Evolutionary conservation across 2,797 vertebrate genomes (phyloP).

Genomic region (Nothura maculosa): DNA sequence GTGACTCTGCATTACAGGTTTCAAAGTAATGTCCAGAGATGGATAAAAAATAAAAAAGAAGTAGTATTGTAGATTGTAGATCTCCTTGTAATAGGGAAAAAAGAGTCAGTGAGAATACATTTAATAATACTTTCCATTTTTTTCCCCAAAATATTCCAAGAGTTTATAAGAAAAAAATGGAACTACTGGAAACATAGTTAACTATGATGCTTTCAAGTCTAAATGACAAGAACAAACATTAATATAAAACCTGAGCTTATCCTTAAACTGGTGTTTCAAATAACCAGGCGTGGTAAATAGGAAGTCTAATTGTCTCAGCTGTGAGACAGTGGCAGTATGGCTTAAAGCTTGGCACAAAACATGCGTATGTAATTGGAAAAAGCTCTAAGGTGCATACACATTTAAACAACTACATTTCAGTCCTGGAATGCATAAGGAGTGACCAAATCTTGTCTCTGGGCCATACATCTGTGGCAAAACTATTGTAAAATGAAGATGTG

Average conservation of each 20-base stretch:
- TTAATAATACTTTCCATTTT: not conserved
- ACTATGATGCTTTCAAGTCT: not conserved
- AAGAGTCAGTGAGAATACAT: not conserved
- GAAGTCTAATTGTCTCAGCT: not conserved
- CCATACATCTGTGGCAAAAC: not conserved
- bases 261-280: not conserved
- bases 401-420: not conserved
- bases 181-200: not conserved
- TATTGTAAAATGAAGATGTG: not conserved
- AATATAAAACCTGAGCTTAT: not conserved
- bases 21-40: not conserved
- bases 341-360: not conserved
- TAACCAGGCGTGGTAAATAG: not conserved
- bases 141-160: not conserved
- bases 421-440: not conserved
- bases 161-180: not conserved
- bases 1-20: not conserved
- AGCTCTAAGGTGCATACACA: not conserved
- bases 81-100: not conserved
- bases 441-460: not conserved
- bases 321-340: not conserved
- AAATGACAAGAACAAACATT: not conserved
- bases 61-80: not conserved
- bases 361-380: not conserved
- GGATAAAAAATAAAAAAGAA: not conserved